Conservation (phyloP, 1,140 invertebrate species). For the Cyrtorhinus lividipennis region DNA sequence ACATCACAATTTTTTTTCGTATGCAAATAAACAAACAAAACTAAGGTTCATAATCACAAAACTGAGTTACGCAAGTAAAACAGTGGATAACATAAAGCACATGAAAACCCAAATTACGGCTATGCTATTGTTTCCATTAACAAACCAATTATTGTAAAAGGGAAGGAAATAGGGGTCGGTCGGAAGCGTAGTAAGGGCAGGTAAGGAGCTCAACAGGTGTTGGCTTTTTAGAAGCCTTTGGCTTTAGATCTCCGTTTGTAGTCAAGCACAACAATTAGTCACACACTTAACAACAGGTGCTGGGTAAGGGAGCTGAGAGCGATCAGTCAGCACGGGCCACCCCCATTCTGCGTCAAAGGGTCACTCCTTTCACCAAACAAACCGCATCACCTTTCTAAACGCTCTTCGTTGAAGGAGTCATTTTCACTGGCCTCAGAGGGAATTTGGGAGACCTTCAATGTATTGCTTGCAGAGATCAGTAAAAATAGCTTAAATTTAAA, state of each 20-base stretch:
- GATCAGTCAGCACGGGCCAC: not conserved
- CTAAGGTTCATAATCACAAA: no score
- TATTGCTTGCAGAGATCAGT: no score
- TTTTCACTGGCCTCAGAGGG: no score
- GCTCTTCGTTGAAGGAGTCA: no score
- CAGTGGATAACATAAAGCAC: not conserved
- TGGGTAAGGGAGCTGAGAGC: not conserved
- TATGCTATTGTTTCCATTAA: not conserved
- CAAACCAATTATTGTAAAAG: not conserved
- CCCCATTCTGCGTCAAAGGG: not conserved
- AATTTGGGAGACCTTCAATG: no score
- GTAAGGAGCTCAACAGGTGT: constrained; percentile 3
- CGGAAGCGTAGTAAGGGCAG: not conserved
- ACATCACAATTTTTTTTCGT: no score
- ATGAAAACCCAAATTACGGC: not conserved
- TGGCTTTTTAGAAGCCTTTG: not conserved
- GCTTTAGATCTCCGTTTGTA: constrained; percentile 8
- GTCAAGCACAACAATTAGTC: constrained; percentile 3
- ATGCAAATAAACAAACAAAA: no score
- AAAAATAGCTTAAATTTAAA: no score
- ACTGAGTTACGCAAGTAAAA: no score
- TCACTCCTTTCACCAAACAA: not conserved
- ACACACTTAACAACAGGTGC: constrained; percentile 7
- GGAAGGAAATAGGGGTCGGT: not conserved
- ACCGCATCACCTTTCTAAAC: no score